Evolutionary conservation across 2,888 invertebrate genomes (phyloP).

Genomic region (Philopedon plagiatum): DNA sequence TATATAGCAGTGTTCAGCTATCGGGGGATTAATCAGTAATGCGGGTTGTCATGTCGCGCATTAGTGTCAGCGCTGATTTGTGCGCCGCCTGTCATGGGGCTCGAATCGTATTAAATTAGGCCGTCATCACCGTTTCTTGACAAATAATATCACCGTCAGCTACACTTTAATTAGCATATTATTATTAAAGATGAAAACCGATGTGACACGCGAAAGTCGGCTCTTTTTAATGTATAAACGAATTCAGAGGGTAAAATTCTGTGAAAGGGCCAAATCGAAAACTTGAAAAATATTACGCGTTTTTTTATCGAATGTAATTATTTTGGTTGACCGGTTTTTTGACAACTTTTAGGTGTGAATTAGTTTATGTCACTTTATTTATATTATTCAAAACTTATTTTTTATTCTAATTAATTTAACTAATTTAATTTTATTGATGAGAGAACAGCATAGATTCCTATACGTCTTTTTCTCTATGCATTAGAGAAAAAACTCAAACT

Average conservation of each 20-base stretch:
- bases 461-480: too few species aligned
- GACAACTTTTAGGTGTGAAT: too few species aligned
- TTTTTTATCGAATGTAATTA: too few species aligned
- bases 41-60: conserved; percentile 50
- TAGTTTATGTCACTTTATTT: too few species aligned
- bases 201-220: conserved; percentile 23
- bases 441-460: too few species aligned
- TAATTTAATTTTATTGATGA: too few species aligned
- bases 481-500: too few species aligned
- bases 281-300: too few species aligned
- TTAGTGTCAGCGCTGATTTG: conserved; percentile 47
- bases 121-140: conserved; percentile 46
- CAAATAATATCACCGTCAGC: conserved; percentile 45
- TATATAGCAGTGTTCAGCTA: conserved; percentile 35
- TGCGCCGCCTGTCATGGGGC: conserved; percentile 27
- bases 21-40: conserved; percentile 49
- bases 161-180: conserved; percentile 36
- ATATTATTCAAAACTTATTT: too few species aligned
- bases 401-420: too few species aligned
- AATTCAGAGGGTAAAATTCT: background rate
- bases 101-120: conserved; percentile 46
- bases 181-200: conserved; percentile 27
- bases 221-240: conserved; percentile 9
- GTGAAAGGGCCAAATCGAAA: too few species aligned
- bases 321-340: too few species aligned